Evolutionary conservation across 1,140 invertebrate species (phyloP).

Genomic region (Sitobion miscanthi): DNA sequence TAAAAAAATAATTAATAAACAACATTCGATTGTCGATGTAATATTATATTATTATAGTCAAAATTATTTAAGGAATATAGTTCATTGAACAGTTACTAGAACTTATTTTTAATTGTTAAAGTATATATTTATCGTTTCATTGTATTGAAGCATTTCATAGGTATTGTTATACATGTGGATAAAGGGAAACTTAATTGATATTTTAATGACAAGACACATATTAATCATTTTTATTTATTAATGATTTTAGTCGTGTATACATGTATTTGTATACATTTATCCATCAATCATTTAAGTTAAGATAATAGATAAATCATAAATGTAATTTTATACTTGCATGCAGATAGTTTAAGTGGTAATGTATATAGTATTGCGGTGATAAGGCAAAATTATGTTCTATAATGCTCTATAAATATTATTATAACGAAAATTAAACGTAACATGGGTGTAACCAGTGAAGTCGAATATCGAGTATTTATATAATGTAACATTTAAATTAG

Average conservation of each 20-base stretch:
- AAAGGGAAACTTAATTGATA: slow-evolving; percentile 31
- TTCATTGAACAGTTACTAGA: slow-evolving; percentile 14
- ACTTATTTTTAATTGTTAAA: slow-evolving; percentile 18
- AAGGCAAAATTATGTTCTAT: background rate
- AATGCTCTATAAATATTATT: too few species aligned
- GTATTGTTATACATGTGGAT: background rate
- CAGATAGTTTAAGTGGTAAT: background rate
- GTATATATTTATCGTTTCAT: background rate
- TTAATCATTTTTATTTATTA: background rate
- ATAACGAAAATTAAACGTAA: slow-evolving; percentile 14
- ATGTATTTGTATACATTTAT: background rate
- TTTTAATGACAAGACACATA: slow-evolving; percentile 19
- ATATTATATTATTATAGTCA: background rate
- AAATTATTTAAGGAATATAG: background rate
- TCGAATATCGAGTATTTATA: background rate
- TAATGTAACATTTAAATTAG: background rate
- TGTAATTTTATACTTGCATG: background rate
- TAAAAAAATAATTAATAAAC: slow-evolving; percentile 19
- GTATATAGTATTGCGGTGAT: background rate
- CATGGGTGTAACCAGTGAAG: slow-evolving; percentile 28
- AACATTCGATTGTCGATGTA: background rate
- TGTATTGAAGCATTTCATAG: background rate
- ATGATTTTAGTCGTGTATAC: background rate
- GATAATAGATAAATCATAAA: background rate
- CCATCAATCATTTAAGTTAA: background rate